Evolutionary conservation across 1,140 invertebrate species (phyloP).

Genomic region (Mamestra configurata): DNA sequence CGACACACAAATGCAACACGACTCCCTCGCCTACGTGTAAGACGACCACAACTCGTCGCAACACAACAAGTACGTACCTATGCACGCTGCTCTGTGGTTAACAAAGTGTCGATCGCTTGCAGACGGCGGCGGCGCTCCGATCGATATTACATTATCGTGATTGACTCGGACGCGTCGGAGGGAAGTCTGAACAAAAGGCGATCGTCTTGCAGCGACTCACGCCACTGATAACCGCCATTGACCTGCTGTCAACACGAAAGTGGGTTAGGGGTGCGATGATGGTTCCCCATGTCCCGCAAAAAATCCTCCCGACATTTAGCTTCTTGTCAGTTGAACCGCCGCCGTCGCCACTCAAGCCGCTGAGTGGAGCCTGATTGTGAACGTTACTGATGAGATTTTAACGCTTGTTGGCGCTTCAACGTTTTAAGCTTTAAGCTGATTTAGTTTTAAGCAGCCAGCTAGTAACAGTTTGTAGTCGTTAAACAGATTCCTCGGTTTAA

Average conservation of each 20-base stretch:
- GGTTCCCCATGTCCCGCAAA: slow-evolving; percentile 7
- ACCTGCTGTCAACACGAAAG: slow-evolving; percentile 49
- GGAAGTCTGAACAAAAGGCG: slow-evolving; percentile 36
- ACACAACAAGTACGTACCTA: background rate
- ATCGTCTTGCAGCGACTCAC: slow-evolving; percentile 43
- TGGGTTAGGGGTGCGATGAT: slow-evolving; percentile 50
- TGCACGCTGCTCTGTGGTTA: slow-evolving; percentile 12
- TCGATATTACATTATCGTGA: slow-evolving; percentile 52
- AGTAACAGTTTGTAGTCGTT: slow-evolving; percentile 5
- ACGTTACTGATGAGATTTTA: slow-evolving; percentile 23
- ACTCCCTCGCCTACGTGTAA: background rate
- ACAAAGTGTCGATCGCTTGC: slow-evolving; percentile 28
- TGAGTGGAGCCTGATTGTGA: slow-evolving; percentile 29
- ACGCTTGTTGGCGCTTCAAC: slow-evolving; percentile 12
- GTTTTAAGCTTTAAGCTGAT: slow-evolving; percentile 29
- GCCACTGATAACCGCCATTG: slow-evolving; percentile 52
- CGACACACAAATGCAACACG: background rate
- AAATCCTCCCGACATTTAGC: slow-evolving; percentile 42
- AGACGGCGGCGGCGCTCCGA: slow-evolving; percentile 37
- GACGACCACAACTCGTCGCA: background rate
- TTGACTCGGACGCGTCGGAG: slow-evolving; percentile 38
- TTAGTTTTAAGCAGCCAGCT: slow-evolving; percentile 29
- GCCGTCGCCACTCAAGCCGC: slow-evolving; percentile 13
- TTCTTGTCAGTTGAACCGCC: slow-evolving; percentile 22
- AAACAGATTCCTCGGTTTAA: background rate